These are phyloP conservation scores for Oreochromis tanganicae DNA, from an alignment of 2,113 vertebrate genomes.

Conservation along the genomic window DNA sequence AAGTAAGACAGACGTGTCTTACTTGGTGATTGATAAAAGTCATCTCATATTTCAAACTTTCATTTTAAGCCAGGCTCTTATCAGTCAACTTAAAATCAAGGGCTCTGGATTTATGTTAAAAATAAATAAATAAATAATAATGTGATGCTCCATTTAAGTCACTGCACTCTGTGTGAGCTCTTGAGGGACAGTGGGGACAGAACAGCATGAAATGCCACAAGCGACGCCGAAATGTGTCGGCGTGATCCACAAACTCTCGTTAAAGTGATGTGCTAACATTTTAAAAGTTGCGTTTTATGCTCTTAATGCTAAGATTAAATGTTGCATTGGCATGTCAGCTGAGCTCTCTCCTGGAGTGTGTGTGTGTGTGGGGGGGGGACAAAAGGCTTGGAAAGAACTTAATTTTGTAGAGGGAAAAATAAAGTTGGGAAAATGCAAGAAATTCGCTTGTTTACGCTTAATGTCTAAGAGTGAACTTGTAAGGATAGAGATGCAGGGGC, in stretches of 20 bases:
- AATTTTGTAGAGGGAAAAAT: neutral
- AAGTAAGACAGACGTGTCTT: neutral
- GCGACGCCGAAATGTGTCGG: neutral
- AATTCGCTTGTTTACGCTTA: neutral
- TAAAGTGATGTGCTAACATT: neutral
- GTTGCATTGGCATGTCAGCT: neutral
- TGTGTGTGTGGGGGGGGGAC: too few relatives aligned
- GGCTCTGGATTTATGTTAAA: neutral
- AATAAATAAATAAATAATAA: neutral
- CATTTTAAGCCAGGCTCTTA: neutral
- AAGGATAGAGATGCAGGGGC: neutral
- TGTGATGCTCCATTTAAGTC: neutral
- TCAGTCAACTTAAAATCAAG: neutral
- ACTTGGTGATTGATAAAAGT: slow-evolving; percentile 3
- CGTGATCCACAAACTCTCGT: neutral
- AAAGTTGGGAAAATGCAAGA: neutral
- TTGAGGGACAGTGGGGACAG: neutral
- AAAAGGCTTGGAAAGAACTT: neutral
- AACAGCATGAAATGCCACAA: neutral
- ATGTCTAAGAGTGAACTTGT: neutral
- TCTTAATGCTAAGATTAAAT: neutral
- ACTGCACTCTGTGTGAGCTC: neutral
- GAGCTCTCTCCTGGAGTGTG: neutral
- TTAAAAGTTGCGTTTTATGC: neutral
- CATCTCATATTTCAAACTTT: neutral